phyloP scores from a whole-genome alignment of 1,140 invertebrate species.

The Asbolus verrucosus region DNA sequence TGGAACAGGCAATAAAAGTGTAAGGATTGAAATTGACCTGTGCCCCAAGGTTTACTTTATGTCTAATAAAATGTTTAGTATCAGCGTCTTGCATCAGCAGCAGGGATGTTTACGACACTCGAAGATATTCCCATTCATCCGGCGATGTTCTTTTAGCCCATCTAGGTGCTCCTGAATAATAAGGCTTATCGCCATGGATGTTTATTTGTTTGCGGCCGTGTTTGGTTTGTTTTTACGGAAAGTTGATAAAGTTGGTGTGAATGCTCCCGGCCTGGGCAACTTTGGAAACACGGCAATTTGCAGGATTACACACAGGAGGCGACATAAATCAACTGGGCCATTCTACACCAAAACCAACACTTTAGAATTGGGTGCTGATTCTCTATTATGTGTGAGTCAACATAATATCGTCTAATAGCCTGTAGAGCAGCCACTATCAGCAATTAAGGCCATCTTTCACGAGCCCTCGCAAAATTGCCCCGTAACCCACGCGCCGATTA shows the following conservation, averaged over 20 bases:
- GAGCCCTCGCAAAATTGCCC: conserved; percentile 32
- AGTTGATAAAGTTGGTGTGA: conserved; percentile 36
- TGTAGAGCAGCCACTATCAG: conserved; percentile 50
- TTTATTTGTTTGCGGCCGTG: conserved; percentile 9
- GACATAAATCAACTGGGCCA: conserved; percentile 43
- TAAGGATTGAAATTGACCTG: conserved; percentile 40
- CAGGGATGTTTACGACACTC: conserved; percentile 31
- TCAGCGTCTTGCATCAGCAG: conserved; percentile 34
- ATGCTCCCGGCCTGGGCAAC: conserved; percentile 12
- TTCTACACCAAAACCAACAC: conserved; percentile 36
- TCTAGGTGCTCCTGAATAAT: conserved; percentile 12
- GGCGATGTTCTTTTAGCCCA: conserved; percentile 2
- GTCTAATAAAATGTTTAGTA: conserved; percentile 44
- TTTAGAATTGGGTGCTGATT: conserved; percentile 48
- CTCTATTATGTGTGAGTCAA: conserved; percentile 48
- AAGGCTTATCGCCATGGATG: conserved; percentile 9
- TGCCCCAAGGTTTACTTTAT: conserved; percentile 40
- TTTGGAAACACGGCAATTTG: conserved; percentile 44
- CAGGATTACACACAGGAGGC: conserved; percentile 47
- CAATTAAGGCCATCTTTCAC: conserved; percentile 48
- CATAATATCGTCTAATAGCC: conserved; percentile 50
- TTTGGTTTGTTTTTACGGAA: conserved; percentile 24
- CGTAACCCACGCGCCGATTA: conserved; percentile 20
- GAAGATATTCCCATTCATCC: conserved; percentile 30
- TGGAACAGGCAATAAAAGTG: conserved; percentile 17